Percentiles rank a stretch among this genome's conserved stretches.
Conservation (phyloP, 2,888 invertebrate genomes). For the Cantharis lateralis region DNA sequence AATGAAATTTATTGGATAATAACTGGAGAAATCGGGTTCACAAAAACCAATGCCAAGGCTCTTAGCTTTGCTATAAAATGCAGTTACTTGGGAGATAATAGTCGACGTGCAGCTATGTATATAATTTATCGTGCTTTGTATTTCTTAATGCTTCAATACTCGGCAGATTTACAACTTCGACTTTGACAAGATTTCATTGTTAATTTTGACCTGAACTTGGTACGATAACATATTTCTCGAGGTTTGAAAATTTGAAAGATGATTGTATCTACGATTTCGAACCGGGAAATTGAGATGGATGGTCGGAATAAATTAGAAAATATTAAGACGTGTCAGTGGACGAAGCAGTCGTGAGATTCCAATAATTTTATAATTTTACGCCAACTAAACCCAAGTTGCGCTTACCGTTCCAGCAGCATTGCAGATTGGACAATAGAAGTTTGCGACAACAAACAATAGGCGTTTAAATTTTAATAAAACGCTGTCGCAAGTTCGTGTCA, state of each 20-base stretch:
- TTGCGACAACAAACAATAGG: not conserved
- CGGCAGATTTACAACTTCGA: conserved; percentile 5
- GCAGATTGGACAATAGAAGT: conserved; percentile 1
- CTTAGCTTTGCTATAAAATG: not conserved
- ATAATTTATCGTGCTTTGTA: conserved; percentile 8
- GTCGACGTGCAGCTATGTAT: not conserved
- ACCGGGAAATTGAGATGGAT: not conserved
- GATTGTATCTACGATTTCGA: not conserved
- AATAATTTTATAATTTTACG: conserved; percentile 4
- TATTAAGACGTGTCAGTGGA: not conserved
- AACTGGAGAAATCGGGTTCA: not conserved
- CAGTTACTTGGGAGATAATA: conserved; percentile 9
- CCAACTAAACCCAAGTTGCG: conserved; percentile 4
- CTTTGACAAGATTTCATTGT: not conserved
- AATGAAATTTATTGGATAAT: not conserved
- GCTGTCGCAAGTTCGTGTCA: conserved; percentile 8
- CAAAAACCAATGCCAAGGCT: not conserved
- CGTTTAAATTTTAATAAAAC: conserved; percentile 6
- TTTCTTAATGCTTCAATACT: conserved; percentile 1
- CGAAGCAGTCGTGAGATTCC: not conserved
- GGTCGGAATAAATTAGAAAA: not conserved
- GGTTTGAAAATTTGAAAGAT: not conserved
- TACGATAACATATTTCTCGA: not conserved
- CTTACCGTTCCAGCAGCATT: conserved; percentile 2
- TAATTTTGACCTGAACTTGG: not conserved